Evolutionary conservation across 2,113 vertebrate genomes (phyloP).

Genomic region (Gavia stellata): DNA sequence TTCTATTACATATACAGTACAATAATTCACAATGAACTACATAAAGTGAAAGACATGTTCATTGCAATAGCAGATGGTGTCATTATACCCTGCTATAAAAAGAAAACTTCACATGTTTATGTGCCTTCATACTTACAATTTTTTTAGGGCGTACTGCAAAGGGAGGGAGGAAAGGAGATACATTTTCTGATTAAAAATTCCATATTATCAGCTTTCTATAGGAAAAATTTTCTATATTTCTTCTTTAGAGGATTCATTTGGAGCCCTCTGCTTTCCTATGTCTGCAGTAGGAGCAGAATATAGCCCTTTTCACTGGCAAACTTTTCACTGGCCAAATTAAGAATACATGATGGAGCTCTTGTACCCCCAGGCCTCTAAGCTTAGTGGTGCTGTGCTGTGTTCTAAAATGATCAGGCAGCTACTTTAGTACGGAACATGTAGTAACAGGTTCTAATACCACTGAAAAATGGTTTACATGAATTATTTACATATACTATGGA

Average conservation of each 20-base stretch:
- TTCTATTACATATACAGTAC: not conserved
- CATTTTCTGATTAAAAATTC: not conserved
- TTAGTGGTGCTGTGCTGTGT: not conserved
- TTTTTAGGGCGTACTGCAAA: not conserved
- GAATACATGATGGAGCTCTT: not conserved
- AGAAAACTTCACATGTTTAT: not conserved
- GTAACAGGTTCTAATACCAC: not conserved
- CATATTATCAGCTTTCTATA: not conserved
- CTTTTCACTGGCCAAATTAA: not conserved
- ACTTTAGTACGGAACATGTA: not conserved
- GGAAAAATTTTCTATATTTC: not conserved
- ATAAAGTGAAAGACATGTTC: not conserved
- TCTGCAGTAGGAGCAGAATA: not conserved
- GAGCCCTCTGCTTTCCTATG: not conserved
- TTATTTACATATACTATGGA: not conserved
- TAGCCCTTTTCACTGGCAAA: not conserved
- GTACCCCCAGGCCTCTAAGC: not conserved
- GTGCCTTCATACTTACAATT: not conserved
- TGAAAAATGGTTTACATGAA: not conserved
- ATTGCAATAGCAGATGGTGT: not conserved
- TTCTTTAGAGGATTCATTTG: not conserved
- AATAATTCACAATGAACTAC: not conserved
- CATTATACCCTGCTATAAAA: not conserved
- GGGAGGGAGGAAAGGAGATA: not conserved
- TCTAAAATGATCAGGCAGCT: not conserved